Conservation (phyloP, 2,888 invertebrate species). For the Heliconius charithonia region DNA sequence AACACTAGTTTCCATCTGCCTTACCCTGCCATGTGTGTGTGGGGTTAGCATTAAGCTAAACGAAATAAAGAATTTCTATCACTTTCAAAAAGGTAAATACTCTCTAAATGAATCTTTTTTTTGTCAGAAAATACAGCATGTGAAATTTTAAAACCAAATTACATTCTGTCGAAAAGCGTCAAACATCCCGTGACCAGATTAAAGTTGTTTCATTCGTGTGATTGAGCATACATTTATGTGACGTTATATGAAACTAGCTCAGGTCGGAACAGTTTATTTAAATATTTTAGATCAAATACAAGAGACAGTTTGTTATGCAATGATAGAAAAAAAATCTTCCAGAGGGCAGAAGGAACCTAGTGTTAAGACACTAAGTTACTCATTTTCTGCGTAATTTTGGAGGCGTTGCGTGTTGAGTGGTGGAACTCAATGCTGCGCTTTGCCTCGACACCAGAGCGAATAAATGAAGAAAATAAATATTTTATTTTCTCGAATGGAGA, state of each 20-base stretch:
- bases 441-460: too few relatives aligned
- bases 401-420: too few relatives aligned
- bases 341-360: too few relatives aligned
- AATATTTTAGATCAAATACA: not conserved
- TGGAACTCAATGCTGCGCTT: too few relatives aligned
- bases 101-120: not conserved
- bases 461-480: too few relatives aligned
- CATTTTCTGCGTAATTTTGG: too few relatives aligned
- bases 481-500: too few relatives aligned
- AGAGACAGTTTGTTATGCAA: too few relatives aligned
- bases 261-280: not conserved
- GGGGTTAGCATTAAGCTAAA: not conserved
- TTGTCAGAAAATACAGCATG: not conserved
- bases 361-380: too few relatives aligned
- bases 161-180: slow-evolving; percentile 1
- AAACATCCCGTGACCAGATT: not conserved
- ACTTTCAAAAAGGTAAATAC: not conserved
- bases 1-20: too few relatives aligned
- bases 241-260: not conserved
- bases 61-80: not conserved
- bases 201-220: not conserved
- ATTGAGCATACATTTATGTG: not conserved
- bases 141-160: not conserved
- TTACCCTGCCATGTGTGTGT: too few relatives aligned
- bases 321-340: too few relatives aligned